Percentiles rank a stretch among this genome's conserved stretches.
Evolutionary conservation across 2,888 invertebrate species (phyloP).

Genomic region (Thyatira batis): DNA sequence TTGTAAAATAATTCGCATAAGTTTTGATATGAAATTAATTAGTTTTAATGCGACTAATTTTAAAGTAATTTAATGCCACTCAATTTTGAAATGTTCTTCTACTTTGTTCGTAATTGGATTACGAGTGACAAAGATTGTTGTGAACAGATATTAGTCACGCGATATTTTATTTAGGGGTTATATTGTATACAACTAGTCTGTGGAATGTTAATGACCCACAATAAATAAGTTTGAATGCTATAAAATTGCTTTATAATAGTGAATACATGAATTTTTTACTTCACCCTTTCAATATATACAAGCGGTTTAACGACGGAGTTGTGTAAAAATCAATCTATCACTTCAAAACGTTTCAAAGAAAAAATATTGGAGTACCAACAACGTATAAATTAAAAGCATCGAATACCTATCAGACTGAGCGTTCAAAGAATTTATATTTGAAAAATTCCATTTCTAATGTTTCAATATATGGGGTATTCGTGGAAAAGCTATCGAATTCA

Average conservation of each 20-base stretch:
- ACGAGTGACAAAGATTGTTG: background rate
- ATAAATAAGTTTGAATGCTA: too few relatives aligned
- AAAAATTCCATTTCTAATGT: constrained; percentile 24
- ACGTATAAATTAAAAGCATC: background rate
- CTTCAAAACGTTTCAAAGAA: background rate
- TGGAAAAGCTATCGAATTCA: background rate
- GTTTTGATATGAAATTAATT: background rate
- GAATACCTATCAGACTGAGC: constrained; percentile 10
- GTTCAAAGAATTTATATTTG: constrained; percentile 22
- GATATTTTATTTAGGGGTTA: background rate
- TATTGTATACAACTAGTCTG: background rate
- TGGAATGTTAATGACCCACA: background rate
- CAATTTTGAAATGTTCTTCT: constrained; percentile 13
- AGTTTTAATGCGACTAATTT: constrained; percentile 36
- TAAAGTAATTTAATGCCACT: constrained; percentile 53
- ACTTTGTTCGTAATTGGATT: background rate
- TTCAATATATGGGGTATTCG: constrained; percentile 14
- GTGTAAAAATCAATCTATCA: background rate
- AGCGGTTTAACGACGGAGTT: background rate
- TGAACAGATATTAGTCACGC: background rate
- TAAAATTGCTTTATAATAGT: too few relatives aligned
- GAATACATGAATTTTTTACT: too few relatives aligned
- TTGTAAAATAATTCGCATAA: background rate
- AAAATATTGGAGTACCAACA: background rate
- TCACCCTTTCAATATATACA: too few relatives aligned